Evolutionary conservation across 1,140 invertebrate species (phyloP).

Genomic region (Grapholita molesta): DNA sequence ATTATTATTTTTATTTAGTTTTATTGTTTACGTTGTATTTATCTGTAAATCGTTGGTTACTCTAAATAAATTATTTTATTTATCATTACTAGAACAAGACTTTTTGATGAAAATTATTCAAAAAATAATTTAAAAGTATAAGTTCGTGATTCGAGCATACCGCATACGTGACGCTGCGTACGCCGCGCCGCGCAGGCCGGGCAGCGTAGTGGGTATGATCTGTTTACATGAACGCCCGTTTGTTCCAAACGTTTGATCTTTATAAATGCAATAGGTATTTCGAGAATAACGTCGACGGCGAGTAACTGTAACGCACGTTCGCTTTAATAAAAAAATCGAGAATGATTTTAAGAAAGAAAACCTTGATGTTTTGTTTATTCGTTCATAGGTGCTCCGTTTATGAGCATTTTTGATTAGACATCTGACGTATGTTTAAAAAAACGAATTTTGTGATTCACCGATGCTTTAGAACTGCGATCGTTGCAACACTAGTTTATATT

Average conservation of each 20-base stretch:
- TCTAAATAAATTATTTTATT: no score
- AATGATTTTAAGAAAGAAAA: slow-evolving; percentile 72
- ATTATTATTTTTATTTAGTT: no score
- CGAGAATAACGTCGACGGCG: slow-evolving; percentile 59
- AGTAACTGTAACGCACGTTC: slow-evolving; percentile 41
- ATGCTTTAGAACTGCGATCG: not conserved
- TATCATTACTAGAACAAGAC: no score
- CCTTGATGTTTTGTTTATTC: slow-evolving; percentile 59
- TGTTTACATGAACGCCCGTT: slow-evolving; percentile 71
- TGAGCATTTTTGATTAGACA: slow-evolving; percentile 42
- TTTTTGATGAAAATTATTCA: no score
- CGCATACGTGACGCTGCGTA: slow-evolving; percentile 32
- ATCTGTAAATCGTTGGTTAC: no score
- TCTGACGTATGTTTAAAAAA: slow-evolving; percentile 45
- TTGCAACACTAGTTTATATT: no score
- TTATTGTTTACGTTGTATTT: no score
- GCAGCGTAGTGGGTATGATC: slow-evolving; percentile 39
- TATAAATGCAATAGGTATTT: slow-evolving; percentile 76
- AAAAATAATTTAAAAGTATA: not conserved
- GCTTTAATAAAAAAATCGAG: slow-evolving; percentile 68
- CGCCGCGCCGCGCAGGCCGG: slow-evolving; percentile 1
- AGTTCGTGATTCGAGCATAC: slow-evolving; percentile 36
- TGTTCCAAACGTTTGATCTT: slow-evolving; percentile 73
- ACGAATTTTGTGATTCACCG: slow-evolving; percentile 28
- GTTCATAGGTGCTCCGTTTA: slow-evolving; percentile 37